Evolutionary conservation across 2,888 invertebrate species (phyloP).

Genomic region (Panzeria rudis): DNA sequence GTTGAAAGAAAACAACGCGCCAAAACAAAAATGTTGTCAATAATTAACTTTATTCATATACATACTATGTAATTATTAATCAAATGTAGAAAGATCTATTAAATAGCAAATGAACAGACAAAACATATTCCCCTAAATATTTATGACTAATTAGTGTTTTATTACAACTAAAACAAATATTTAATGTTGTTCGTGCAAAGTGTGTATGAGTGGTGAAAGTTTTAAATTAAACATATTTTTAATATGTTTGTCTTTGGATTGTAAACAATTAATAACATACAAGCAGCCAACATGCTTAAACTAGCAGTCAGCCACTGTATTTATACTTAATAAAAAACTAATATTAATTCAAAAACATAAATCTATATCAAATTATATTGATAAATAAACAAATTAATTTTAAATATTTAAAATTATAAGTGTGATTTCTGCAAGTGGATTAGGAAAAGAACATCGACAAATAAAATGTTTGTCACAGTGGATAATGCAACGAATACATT

Average conservation of each 20-base stretch:
- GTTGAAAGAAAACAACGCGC: slow-evolving; percentile 32
- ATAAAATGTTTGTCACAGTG: slow-evolving; percentile 82
- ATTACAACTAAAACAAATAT: neutral
- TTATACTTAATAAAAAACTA: slow-evolving; percentile 5
- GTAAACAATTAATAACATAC: slow-evolving; percentile 25
- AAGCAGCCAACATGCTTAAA: slow-evolving; percentile 44
- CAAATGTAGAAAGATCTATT: neutral
- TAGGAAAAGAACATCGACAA: slow-evolving; percentile 19
- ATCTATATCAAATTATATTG: slow-evolving; percentile 1
- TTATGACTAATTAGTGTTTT: neutral
- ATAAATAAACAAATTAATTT: neutral
- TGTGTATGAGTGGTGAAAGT: slow-evolving; percentile 21
- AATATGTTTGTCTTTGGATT: neutral
- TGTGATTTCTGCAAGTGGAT: slow-evolving; percentile 31
- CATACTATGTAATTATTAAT: neutral
- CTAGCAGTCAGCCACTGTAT: neutral
- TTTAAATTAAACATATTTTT: neutral
- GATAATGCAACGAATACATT: slow-evolving; percentile 81
- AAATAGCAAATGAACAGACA: neutral
- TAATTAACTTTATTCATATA: too few species aligned
- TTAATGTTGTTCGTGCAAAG: neutral
- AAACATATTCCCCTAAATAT: neutral
- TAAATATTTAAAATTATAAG: neutral
- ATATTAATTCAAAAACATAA: slow-evolving; percentile 2
- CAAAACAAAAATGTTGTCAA: slow-evolving; percentile 24